Evolutionary conservation across 2,888 invertebrate species (phyloP), one percentile per base, ranked within the genome.

Genomic region (Andricus curvator): DNA sequence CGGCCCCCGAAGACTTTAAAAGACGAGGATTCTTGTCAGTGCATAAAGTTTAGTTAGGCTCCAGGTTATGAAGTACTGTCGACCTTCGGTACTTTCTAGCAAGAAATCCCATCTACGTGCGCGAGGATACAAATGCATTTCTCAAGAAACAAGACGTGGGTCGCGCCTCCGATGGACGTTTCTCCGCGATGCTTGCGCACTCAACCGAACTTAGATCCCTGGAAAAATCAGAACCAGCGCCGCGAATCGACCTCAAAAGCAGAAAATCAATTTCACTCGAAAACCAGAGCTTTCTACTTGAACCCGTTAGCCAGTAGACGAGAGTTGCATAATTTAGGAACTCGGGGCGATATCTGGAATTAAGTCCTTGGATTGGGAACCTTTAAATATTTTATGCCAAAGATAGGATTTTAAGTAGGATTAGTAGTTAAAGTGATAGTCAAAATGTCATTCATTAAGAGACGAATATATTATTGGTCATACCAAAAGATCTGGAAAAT

Each of bases 161-260:
- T 74, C 56, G 74, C 74, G 56, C 74, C 74, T 74, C 56, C 74
- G 74, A 51, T 74, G 74, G 56, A 74, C 56, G 74, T 74, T 74
- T 74, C 74, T 74, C 74, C 33, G 74, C 74, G 74, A 74, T 56
- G 74, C 74, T 74, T 74, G 74, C 74, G 74, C 74, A 74, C 74
- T 74, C 74, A 51, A 56, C 51, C 74, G 74, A 74, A 51, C 74
- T 74, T 51, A 74, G 51, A 51, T 74, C 74, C 33, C 51, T 56
- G 33, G 74, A 74, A 56, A 74, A 74, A 74, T 74, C 74, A 56
- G 74, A 74, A 56, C 20, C 74, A 74, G 33, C 74, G 33, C 74
- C n/a, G 74, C 33, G 74, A 74, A 56, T 74, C 74, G 74, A 74
- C 74, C 74, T 74, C 74, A n/a, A 74, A 74, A 56, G 74, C 74